phyloP scores from a whole-genome alignment of 2,113 vertebrate species.

The Pseudopodoces humilis region DNA sequence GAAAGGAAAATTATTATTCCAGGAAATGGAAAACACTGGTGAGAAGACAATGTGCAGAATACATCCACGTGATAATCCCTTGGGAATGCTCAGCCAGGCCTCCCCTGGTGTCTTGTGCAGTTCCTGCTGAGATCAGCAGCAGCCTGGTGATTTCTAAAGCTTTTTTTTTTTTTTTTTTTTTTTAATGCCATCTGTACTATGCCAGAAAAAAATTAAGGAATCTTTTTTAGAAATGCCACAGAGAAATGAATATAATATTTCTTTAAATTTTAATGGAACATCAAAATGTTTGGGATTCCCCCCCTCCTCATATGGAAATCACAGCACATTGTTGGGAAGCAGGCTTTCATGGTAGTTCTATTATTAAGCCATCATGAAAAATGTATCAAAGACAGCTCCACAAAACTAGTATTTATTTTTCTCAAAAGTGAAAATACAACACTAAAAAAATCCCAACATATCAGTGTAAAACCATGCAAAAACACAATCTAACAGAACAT shows the following conservation, averaged over 20 bases:
- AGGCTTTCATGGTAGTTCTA: neutral
- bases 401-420: constrained; percentile 59
- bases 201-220: neutral
- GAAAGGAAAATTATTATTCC: neutral
- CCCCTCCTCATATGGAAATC: neutral
- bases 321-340: neutral
- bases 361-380: constrained; percentile 58
- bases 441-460: neutral
- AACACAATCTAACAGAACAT: neutral
- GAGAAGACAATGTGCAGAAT: neutral
- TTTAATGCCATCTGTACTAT: neutral
- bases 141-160: neutral
- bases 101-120: neutral
- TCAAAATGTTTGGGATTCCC: constrained; percentile 16
- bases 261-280: constrained; percentile 58
- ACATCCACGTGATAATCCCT: rapidly evolving
- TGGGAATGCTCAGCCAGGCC: neutral
- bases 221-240: neutral
- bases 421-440: constrained; percentile 16
- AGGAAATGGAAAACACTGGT: neutral
- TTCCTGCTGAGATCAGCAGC: neutral
- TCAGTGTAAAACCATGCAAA: neutral
- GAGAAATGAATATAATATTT: neutral
- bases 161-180: neutral
- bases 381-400: constrained; percentile 55